Evolutionary conservation across 2,113 vertebrate genomes (phyloP).

Genomic region (Mungos mungo): DNA sequence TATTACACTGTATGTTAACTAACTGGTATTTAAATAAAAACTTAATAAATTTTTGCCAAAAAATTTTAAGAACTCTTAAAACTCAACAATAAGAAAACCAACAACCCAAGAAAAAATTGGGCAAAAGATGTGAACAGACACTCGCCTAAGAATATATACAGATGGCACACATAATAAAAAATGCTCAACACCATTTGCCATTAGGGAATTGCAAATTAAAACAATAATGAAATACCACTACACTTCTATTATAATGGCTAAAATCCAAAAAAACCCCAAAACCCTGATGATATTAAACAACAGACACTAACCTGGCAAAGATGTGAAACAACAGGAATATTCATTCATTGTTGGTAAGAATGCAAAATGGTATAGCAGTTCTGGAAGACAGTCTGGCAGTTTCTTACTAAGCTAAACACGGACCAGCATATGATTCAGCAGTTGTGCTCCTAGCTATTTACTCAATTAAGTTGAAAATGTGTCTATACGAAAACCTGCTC

Average conservation of each 20-base stretch:
- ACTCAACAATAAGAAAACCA: not conserved
- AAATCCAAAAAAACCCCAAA: not conserved
- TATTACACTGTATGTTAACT: not conserved
- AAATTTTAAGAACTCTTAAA: not conserved
- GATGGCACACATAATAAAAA: not conserved
- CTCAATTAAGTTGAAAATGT: not conserved
- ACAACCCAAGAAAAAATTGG: not conserved
- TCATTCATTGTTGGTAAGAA: not conserved
- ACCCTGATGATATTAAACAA: not conserved
- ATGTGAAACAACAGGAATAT: not conserved
- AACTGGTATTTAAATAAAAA: not conserved
- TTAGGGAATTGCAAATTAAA: not conserved
- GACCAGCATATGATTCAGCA: not conserved
- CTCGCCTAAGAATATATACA: not conserved
- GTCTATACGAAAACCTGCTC: not conserved
- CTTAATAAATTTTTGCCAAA: not conserved
- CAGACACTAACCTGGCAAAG: not conserved
- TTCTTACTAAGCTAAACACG: conserved; percentile 21
- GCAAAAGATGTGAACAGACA: not conserved
- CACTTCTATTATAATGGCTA: not conserved
- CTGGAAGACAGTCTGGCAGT: not conserved
- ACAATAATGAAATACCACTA: not conserved
- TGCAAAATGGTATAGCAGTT: not conserved
- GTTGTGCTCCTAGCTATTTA: not conserved
- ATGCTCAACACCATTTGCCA: not conserved